phyloP scores from a whole-genome alignment of 2,797 vertebrate genomes.

The Halcyon chelicuti region DNA sequence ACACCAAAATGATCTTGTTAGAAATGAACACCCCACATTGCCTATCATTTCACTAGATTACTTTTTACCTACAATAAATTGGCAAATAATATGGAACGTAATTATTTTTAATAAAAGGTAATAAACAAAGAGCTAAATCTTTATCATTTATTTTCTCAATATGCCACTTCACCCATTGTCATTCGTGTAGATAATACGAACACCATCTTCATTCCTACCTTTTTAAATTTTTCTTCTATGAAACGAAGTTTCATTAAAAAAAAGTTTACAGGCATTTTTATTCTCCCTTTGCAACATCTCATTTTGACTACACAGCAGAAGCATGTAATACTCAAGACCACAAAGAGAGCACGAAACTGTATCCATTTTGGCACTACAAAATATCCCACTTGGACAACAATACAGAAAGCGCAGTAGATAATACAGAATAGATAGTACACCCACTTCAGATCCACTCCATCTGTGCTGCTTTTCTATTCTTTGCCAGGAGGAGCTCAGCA shows the following conservation, averaged over 20 bases:
- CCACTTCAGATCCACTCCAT: neutral
- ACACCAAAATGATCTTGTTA: neutral
- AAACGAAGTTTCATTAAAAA: neutral
- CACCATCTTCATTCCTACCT: neutral
- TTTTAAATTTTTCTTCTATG: neutral
- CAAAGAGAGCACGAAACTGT: neutral
- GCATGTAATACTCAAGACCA: neutral
- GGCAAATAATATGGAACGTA: neutral
- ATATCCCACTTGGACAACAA: neutral
- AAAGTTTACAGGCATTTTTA: neutral
- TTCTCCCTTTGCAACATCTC: neutral
- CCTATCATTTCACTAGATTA: neutral
- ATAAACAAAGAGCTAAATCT: neutral
- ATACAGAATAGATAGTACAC: neutral
- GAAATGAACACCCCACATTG: neutral
- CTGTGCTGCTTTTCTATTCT: neutral
- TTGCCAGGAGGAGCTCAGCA: neutral
- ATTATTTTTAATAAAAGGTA: neutral
- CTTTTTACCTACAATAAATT: neutral
- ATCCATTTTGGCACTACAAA: neutral
- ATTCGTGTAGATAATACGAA: neutral
- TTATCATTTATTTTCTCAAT: neutral
- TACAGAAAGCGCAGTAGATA: neutral
- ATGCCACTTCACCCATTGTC: neutral
- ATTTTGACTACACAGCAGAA: constrained; percentile 9